These are phyloP conservation scores for Stenopsyche tienmushanensis DNA, from an alignment of 1,140 invertebrate genomes.

Conservation along the genomic window DNA sequence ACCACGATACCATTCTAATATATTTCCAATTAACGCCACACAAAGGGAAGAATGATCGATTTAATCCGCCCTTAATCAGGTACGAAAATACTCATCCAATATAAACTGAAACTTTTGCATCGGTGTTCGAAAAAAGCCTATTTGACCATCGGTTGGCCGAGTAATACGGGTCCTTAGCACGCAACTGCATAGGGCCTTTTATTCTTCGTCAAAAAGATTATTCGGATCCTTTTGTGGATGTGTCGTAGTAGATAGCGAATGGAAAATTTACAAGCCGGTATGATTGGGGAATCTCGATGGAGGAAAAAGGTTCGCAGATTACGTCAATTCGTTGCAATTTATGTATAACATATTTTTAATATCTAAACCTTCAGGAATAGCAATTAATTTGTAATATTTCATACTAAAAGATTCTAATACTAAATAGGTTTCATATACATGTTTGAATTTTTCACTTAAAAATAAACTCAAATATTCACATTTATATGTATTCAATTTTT, in stretches of 20 bases:
- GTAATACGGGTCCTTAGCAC: background rate
- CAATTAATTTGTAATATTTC: too few relatives aligned
- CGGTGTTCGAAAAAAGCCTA: background rate
- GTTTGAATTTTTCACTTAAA: too few relatives aligned
- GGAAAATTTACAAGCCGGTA: constrained; percentile 26
- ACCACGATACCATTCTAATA: constrained; percentile 30
- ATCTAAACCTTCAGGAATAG: too few relatives aligned
- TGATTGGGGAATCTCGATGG: constrained; percentile 8
- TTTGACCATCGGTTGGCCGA: background rate
- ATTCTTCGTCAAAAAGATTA: too few relatives aligned
- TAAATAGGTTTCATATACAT: too few relatives aligned
- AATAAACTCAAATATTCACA: too few relatives aligned
- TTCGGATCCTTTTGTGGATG: background rate
- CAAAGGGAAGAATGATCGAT: constrained; percentile 38
- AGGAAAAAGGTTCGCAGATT: constrained; percentile 23
- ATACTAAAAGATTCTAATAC: too few relatives aligned
- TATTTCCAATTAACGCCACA: constrained; percentile 39
- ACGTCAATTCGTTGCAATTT: too few relatives aligned
- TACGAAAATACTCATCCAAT: constrained; percentile 16
- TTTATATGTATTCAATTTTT: background rate
- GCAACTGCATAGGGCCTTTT: too few relatives aligned
- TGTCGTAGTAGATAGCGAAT: constrained; percentile 21
- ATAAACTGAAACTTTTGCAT: constrained; percentile 22
- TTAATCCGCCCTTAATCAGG: constrained; percentile 34
- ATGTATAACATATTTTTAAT: too few relatives aligned